Base-by-base conservation (phyloP, 2,113 vertebrate species). In the Trichechus manatus region DNA sequence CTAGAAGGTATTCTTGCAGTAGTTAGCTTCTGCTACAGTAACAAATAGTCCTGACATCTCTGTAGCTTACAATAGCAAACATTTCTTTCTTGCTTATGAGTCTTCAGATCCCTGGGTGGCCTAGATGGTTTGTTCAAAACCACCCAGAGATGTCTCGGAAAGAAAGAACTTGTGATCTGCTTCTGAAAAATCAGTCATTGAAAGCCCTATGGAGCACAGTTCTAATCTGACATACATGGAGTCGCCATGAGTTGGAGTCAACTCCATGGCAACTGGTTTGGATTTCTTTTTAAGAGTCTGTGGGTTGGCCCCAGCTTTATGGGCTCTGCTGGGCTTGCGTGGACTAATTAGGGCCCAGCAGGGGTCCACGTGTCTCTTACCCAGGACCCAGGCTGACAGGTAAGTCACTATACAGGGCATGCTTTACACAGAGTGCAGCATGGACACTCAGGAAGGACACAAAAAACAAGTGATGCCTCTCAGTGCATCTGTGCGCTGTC, bases 71-170 rank as follows among this genome's bases (percentile, higher is more conserved):
- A 47, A 3, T 0, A 3, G 20, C 15, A 5, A 22, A n/a, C 9
- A 0, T 7, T 44, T 17, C 3, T 7, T 63, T 42, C 61, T 29
- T 11, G 1, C 14, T 36, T 13, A 1, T 6, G 5, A 9, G 14
- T 39, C 68, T 59, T 42, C 47, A 72, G 27, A 17, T 15, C 6
- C 8, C 36, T 74, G n/a, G 36, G n/a, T 74, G 36, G 72, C 23
- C 20, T 74, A 20, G 42, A 23, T 4, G 20, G 72, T 39, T 68
- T 23, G 9, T 31, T 68, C 64, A 68, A 4, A 31, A 68, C 64
- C 64, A 13, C 64, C 59, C 5, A 61, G 6, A 23, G 59, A 20
- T 33, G 29, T 33, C 15, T 72, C 15, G 13, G 68, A n/a, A 36
- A 33, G 39, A 72, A n/a, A 72, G 68, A 33, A 5, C 15, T 36